Evolutionary conservation across 2,797 vertebrate genomes (phyloP), one percentile per base, ranked within the genome.

Genomic region (Myotis vivesi): DNA sequence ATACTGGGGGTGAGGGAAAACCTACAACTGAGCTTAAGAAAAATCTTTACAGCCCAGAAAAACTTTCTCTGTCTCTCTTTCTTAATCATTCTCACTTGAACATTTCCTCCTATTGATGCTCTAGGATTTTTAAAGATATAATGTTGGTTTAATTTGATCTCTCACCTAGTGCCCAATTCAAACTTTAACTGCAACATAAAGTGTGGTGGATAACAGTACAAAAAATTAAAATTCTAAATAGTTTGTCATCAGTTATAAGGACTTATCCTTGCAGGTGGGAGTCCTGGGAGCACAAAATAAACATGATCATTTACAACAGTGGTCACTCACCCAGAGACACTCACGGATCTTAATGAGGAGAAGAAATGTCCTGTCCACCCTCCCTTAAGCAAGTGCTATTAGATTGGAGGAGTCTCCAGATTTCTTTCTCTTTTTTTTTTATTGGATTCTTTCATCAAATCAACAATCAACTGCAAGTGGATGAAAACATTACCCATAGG

Each of bases 141-240:
- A 38, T 86, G 59, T 87, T 64, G 53, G 46, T 46, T 84, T 84
- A 81, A 89, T 92, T 82, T 82, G 55, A 83, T 73, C 36, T 89
- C 53, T 64, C 22, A 62, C 2, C 8, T 68, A 84, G 3, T 85
- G 8, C 12, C 11, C 80, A 79, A 41, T 25, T 84, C 16, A 83
- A 64, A 87, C 57, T 84, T 90, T 75, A 84, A 57, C 28, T 23
- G 68, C 33, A 51, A 17, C 1, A 25, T 76, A 71, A 87, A 59
- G 33, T 82, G 51, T 28, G 4, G 66, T 53, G 23, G 77, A 57
- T 85, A 81, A 76, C 8, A 72, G 17, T 68, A 33, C 28, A 2
- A 41, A 23, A 85, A 82, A n/a, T 20, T 73, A 64, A 59, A 94
- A 22, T 73, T 72, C 4, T 30, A 41, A 80, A 57, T 36, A 36